A percentile compares a stretch with the other conserved stretches of the same genome.
Evolutionary conservation across 2,113 vertebrate genomes (phyloP).

Genomic region (Trogon melanurus): DNA sequence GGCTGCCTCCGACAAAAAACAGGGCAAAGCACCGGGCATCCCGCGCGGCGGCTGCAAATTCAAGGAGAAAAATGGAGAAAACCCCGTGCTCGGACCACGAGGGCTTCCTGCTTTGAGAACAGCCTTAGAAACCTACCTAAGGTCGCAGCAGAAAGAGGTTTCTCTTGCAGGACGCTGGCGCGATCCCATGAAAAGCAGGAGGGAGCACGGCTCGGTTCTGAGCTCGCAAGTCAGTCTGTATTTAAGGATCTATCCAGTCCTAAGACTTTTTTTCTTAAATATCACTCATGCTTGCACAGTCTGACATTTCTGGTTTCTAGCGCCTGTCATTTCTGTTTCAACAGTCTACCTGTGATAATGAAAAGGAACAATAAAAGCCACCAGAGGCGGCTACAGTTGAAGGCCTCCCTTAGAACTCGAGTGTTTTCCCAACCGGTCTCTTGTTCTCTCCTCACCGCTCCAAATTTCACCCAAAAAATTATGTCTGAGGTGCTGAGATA

Average conservation of each 20-base stretch:
- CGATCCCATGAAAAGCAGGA: not conserved
- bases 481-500: not conserved
- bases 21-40: not conserved
- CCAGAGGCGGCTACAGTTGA: not conserved
- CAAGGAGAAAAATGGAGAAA: not conserved
- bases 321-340: not conserved
- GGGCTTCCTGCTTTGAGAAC: not conserved
- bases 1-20: not conserved
- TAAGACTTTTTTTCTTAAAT: not conserved
- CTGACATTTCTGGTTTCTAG: not conserved
- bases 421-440: not conserved
- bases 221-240: not conserved
- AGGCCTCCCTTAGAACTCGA: not conserved
- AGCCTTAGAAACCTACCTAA: not conserved
- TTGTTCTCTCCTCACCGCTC: not conserved
- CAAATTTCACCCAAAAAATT: not conserved
- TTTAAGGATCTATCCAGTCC: not conserved
- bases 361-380: not conserved
- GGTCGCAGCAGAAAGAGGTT: not conserved
- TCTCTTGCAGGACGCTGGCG: not conserved
- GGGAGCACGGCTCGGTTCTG: not conserved
- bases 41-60: not conserved
- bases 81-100: accelerated
- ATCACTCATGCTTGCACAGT: not conserved
- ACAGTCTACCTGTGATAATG: not conserved